phyloP scores from a whole-genome alignment of 2,888 invertebrate species.

The Acleris emargana region DNA sequence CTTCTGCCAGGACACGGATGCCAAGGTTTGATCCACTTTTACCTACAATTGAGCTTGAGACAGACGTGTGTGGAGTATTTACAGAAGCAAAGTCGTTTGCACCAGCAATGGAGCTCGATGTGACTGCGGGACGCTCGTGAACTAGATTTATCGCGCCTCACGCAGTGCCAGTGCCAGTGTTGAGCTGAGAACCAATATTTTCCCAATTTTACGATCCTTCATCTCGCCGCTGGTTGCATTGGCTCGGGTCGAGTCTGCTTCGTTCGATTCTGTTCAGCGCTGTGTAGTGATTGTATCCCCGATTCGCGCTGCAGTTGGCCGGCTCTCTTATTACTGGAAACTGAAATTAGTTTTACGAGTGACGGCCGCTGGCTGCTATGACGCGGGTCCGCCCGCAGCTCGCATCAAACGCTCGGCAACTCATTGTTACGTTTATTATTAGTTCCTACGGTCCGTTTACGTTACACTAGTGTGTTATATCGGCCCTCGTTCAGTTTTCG shows the following conservation, averaged over 20 bases:
- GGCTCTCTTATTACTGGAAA: conserved; percentile 54
- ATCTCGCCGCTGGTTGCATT: conserved; percentile 41
- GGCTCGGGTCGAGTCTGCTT: conserved; percentile 28
- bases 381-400: conserved; percentile 56
- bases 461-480: conserved; percentile 61
- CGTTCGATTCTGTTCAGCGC: conserved; percentile 5
- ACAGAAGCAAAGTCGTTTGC: conserved; percentile 54
- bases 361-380: conserved; percentile 62
- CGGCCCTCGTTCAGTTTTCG: conserved; percentile 52
- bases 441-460: conserved; percentile 69
- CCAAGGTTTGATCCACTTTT: conserved; percentile 66
- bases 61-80: conserved; percentile 51
- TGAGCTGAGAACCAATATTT: conserved; percentile 47
- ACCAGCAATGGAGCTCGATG: conserved; percentile 36
- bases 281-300: conserved; percentile 43
- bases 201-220: conserved; percentile 36
- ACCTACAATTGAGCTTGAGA: conserved; percentile 45
- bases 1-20: conserved; percentile 71
- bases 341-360: conserved; percentile 80
- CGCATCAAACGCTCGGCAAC: conserved; percentile 67
- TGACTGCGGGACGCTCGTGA: conserved; percentile 22
- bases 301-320: conserved; percentile 54
- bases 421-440: conserved; percentile 81
- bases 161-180: conserved; percentile 43
- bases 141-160: conserved; percentile 34